A percentile compares a stretch with the other conserved stretches of the same genome.
Evolutionary conservation across 2,888 invertebrate genomes (phyloP).

Genomic region (Quadroppia sp.): DNA sequence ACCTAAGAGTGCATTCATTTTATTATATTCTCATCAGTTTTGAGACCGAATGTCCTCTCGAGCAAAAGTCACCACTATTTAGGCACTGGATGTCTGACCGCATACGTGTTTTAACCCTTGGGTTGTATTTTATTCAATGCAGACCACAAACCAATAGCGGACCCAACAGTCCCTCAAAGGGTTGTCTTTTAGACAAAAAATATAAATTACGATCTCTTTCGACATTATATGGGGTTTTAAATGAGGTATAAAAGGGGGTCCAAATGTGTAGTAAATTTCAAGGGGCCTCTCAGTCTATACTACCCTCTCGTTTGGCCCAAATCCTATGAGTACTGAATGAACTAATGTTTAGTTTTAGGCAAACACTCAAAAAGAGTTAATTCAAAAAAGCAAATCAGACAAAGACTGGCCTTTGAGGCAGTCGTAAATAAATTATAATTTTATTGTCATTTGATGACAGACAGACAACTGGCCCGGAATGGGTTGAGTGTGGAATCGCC

Average conservation of each 20-base stretch:
- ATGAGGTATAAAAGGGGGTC: background rate
- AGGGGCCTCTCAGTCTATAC: background rate
- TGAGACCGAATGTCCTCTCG: background rate
- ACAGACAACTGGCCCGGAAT: background rate
- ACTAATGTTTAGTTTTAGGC: slow-evolving; percentile 1
- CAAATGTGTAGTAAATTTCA: background rate
- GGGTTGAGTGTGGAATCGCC: background rate
- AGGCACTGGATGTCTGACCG: background rate
- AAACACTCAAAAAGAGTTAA: slow-evolving; percentile 15
- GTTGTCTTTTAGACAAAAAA: background rate
- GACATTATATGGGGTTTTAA: background rate
- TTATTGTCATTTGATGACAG: slow-evolving; percentile 6
- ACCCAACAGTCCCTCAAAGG: background rate
- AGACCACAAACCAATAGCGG: slow-evolving; percentile 12
- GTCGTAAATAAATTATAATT: slow-evolving; percentile 5
- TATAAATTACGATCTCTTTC: slow-evolving; percentile 7
- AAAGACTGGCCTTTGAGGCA: background rate
- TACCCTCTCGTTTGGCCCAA: background rate
- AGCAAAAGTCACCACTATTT: background rate
- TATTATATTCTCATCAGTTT: background rate
- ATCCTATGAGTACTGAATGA: slow-evolving; percentile 2
- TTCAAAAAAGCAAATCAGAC: background rate
- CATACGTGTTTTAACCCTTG: background rate
- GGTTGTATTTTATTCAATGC: slow-evolving; percentile 1
- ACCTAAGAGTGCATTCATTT: background rate